Evolutionary conservation across 2,113 vertebrate genomes (phyloP).

Genomic region (Ictidomys tridecemlineatus): DNA sequence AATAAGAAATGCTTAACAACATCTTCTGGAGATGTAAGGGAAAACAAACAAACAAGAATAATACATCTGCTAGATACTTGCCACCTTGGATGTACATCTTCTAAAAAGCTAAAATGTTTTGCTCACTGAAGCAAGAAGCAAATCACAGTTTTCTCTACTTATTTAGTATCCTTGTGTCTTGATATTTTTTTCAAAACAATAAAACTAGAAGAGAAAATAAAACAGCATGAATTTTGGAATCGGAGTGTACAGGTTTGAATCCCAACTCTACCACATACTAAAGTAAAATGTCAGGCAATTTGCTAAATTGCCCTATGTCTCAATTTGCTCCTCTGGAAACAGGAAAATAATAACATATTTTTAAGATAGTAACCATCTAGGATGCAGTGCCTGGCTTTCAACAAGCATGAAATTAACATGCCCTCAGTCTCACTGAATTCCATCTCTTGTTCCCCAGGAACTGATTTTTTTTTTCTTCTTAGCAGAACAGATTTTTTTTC

Average conservation of each 20-base stretch:
- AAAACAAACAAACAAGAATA: background rate
- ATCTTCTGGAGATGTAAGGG: background rate
- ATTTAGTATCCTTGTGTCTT: background rate
- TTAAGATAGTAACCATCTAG: background rate
- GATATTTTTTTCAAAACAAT: background rate
- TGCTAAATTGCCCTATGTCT: background rate
- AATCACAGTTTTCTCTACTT: background rate
- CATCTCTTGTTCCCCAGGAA: background rate
- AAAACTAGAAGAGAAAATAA: background rate
- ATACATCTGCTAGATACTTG: background rate
- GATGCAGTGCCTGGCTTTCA: background rate
- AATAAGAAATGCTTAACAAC: slow-evolving; percentile 31
- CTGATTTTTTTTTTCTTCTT: background rate
- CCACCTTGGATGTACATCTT: background rate
- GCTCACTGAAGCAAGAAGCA: background rate
- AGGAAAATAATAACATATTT: background rate
- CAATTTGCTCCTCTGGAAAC: background rate
- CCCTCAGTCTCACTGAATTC: background rate
- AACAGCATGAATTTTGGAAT: background rate
- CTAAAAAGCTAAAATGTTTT: background rate
- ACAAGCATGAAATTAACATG: background rate
- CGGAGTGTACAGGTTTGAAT: background rate
- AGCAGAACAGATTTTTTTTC: background rate
- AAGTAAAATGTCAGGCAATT: background rate
- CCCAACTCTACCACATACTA: background rate